Base-by-base conservation (phyloP, 2,888 invertebrate genomes). In the Lasioglossum pauxillum region DNA sequence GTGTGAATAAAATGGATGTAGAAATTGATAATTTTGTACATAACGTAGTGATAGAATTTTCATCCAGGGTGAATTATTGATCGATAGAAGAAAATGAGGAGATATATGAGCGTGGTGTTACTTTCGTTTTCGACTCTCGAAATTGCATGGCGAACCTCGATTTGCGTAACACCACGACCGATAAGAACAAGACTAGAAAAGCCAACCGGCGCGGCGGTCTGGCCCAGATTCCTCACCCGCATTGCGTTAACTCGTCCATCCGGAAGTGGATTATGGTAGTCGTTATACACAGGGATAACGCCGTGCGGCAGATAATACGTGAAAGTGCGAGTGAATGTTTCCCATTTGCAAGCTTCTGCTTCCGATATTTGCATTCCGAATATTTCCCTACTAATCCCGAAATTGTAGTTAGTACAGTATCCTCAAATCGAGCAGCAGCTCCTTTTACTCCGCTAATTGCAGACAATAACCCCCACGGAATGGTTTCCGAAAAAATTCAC, bases 211-310 rank as follows among this genome's bases (percentile, higher is more conserved):
- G 44, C 44, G 44, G 44, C 82, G 57, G 74, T 46, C 73, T 91
- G 94, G 92, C 94, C 94, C 91, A 92, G 89, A 92, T 94, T 93
- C 92, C 88, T 83, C 88, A 84, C 93, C 93, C 93, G 93, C 92
- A 93, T 93, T 75, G 78, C 85, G 88, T 90, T 90, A 86, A 91
- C 88, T 86, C 91, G 85, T 89, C 87, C 90, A 89, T 88, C 86
- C 91, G 91, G 91, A 91, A 91, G 91, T 90, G 84, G 87, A 83
- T 86, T 87, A 89, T 85, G 82, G 82, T 79, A 86, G 81, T 67
- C 83, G 78, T 72, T 72, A 46, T 46, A 77, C 78, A 35, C 72
- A 74, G 69, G 87, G 86, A 91, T 90, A 91, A 88, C 87, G 87
- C 88, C 69, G 78, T 80, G 83, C 84, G 77, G 88, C 72, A 90